Conservation (phyloP, 2,888 invertebrate genomes). For the Acanthosoma haemorrhoidale region DNA sequence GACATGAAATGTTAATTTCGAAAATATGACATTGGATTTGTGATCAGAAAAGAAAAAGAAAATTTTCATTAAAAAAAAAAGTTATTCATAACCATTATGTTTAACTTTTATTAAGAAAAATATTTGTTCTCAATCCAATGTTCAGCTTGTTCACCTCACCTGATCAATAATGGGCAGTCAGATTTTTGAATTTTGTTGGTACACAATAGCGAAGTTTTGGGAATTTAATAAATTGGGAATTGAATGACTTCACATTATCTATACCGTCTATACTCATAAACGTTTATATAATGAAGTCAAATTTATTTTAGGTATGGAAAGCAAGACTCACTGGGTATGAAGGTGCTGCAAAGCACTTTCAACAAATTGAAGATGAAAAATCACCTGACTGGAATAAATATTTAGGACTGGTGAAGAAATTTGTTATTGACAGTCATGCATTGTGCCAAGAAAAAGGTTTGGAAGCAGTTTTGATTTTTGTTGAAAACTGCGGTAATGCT, state of each 20-base stretch:
- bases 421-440: slow-evolving; percentile 90
- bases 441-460: slow-evolving; percentile 93
- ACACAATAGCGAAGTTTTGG: neutral
- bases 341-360: slow-evolving; percentile 83
- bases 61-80: too few species aligned
- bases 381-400: slow-evolving; percentile 91
- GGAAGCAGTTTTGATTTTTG: slow-evolving; percentile 83
- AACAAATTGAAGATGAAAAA: slow-evolving; percentile 84
- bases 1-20: too few species aligned
- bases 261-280: neutral
- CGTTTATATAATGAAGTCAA: neutral
- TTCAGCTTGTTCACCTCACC: too few species aligned
- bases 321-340: slow-evolving; percentile 91
- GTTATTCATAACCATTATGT: too few species aligned
- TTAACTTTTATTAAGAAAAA: too few species aligned
- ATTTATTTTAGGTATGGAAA: slow-evolving; percentile 70
- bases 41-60: too few species aligned
- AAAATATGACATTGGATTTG: too few species aligned
- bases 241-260: neutral
- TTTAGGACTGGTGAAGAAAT: slow-evolving; percentile 84
- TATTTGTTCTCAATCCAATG: too few species aligned
- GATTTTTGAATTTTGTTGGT: too few species aligned
- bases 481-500: slow-evolving; percentile 83
- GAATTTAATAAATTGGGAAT: neutral
- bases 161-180: too few species aligned